Evolutionary conservation across 2,113 vertebrate genomes (phyloP), one percentile per base, ranked within the genome.

Genomic region (Myxocyprinus asiaticus): DNA sequence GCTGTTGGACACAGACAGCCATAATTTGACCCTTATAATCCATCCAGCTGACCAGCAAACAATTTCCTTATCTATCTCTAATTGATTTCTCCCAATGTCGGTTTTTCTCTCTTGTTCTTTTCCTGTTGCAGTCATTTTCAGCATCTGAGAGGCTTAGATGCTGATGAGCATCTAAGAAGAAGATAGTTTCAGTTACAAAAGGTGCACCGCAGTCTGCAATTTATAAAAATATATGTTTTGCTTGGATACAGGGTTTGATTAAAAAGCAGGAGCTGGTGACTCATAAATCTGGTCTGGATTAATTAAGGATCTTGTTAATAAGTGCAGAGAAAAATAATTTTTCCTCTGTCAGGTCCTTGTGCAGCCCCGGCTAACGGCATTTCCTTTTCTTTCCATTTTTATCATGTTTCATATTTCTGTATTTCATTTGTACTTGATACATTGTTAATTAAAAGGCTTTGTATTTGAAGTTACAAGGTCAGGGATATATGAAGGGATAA

Each of bases 321-420:
- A 64, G 1, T n/a, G 6, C 55, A 1, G 44, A 73, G 56, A 51
- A 8, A 62, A 15, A 3, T 33, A 33, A 3, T 33, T 33, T n/a
- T 3, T 33, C 22, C 17, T n/a, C 2, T 9, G 44, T 5, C 48
- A n/a, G 67, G 65, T 17, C 8, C 48, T 43, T 47, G 17, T 43
- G 72, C 48, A 45, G 58, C 76, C 73, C 14, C 53, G 69, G 73
- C 56, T 75, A 82, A 79, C 47, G 68, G 55, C 43, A 48, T 74
- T 67, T 78, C 44, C 67, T 45, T 50, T 75, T 79, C 22, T 67
- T 58, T 78, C 65, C n/a, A 63, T 68, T 67, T 82, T 59, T 67
- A 67, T 82, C 62, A 9, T 73, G 47, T 44, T 51, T 65, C 47
- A 62, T 17, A 33, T 55, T 74, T 69, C 48, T 62, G 42, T 0